Conservation (phyloP, 2,797 vertebrate species). For the Acanthopagrus latus region DNA sequence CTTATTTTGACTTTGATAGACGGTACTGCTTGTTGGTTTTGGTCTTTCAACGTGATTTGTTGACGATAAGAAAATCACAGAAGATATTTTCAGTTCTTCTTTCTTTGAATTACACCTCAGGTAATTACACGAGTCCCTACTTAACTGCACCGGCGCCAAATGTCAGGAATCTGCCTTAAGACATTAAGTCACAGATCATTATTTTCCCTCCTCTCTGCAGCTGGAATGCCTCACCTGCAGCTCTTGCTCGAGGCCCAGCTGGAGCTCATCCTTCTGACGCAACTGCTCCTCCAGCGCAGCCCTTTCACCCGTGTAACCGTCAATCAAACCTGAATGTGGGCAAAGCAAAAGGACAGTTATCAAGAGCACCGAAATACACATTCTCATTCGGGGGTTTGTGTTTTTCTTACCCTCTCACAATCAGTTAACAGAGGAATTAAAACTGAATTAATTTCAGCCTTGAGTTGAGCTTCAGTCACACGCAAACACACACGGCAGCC, state of each 20-base stretch:
- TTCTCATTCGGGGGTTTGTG: constrained; percentile 72
- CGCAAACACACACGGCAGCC: background rate
- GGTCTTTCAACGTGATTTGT: background rate
- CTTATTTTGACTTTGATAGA: background rate
- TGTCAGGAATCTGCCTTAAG: background rate
- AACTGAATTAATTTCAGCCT: constrained; percentile 8
- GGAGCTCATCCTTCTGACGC: constrained; percentile 90
- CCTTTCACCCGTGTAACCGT: constrained; percentile 95
- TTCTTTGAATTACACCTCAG: background rate
- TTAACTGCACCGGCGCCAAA: background rate
- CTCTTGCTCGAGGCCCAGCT: constrained; percentile 92
- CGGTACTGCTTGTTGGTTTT: background rate
- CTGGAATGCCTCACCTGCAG: constrained; percentile 82
- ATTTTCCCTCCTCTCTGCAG: constrained; percentile 26
- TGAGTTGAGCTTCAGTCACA: constrained; percentile 12
- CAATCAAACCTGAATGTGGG: constrained; percentile 89
- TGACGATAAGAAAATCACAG: background rate
- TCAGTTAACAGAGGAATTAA: constrained; percentile 15
- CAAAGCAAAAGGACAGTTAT: background rate
- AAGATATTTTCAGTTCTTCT: background rate
- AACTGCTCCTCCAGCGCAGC: constrained; percentile 91
- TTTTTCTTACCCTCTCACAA: background rate
- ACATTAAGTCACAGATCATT: constrained; percentile 3
- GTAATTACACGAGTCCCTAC: background rate
- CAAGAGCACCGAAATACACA: background rate